These are phyloP conservation scores for Heterohyrax brucei DNA, from an alignment of 2,797 vertebrate species.

Conservation along the genomic window DNA sequence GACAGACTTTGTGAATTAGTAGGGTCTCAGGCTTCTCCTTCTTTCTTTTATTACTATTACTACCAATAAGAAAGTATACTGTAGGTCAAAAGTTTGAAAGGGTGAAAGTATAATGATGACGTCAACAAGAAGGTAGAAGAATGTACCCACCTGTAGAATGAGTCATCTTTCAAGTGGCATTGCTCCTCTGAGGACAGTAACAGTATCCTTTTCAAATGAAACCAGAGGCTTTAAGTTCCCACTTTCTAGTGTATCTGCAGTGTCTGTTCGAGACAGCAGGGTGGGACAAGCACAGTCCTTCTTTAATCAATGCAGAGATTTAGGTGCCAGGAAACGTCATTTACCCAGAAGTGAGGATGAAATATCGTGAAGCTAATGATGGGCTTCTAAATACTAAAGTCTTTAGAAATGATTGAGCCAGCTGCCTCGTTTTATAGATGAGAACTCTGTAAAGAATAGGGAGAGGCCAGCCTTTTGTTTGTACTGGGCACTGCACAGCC, in stretches of 20 bases:
- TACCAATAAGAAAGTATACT: background rate
- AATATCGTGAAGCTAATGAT: background rate
- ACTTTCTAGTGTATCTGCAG: background rate
- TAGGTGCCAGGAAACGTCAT: background rate
- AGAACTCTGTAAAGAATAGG: background rate
- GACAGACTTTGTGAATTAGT: background rate
- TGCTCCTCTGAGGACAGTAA: background rate
- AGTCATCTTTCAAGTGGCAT: background rate
- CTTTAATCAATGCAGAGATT: background rate
- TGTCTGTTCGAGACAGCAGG: background rate
- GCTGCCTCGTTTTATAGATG: background rate
- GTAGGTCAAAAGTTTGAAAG: background rate
- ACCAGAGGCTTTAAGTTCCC: background rate
- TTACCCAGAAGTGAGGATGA: background rate
- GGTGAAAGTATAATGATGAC: background rate
- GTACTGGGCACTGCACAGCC: fast-evolving
- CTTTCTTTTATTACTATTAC: background rate
- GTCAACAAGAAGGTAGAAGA: conserved; percentile 1
- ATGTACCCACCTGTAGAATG: background rate
- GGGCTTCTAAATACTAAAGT: background rate
- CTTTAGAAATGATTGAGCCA: background rate
- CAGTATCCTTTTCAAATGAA: background rate
- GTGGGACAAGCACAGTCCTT: background rate
- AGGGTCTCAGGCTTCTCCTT: background rate
- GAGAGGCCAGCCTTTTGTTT: background rate